Conservation (phyloP, 2,888 invertebrate species). For the Limnephilus rhombicus region DNA sequence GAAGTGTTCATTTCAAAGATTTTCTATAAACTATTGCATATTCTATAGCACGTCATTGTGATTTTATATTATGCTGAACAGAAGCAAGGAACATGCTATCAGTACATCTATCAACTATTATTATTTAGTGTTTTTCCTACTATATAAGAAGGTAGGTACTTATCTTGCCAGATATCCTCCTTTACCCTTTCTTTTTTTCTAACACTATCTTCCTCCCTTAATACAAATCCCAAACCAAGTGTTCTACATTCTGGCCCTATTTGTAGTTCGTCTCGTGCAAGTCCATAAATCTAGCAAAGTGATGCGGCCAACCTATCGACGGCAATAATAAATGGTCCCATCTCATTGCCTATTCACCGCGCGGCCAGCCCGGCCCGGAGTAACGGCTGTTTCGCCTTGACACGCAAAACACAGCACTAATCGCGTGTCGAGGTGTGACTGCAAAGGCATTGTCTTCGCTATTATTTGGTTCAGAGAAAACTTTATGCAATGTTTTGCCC, state of each 20-base stretch:
- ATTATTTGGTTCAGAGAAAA: constrained; percentile 31
- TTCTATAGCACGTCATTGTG: too few relatives aligned
- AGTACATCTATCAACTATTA: too few relatives aligned
- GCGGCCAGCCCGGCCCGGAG: not conserved
- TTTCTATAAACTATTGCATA: too few relatives aligned
- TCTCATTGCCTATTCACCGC: constrained; percentile 1
- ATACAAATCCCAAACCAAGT: not conserved
- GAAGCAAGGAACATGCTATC: too few relatives aligned
- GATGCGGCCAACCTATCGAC: not conserved
- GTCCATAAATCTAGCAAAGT: not conserved
- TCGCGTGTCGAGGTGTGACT: constrained; percentile 15
- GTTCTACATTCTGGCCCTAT: not conserved
- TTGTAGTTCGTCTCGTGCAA: not conserved
- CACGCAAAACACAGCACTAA: constrained; percentile 3
- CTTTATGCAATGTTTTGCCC: constrained; percentile 8
- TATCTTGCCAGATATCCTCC: not conserved
- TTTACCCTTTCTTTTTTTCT: not conserved
- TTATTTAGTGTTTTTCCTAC: too few relatives aligned
- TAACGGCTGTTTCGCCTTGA: constrained; percentile 33
- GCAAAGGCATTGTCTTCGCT: constrained; percentile 32
- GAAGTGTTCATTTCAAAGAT: too few relatives aligned
- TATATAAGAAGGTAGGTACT: too few relatives aligned
- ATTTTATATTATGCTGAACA: too few relatives aligned
- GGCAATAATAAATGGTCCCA: not conserved
- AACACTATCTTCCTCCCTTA: not conserved